phyloP scores from a whole-genome alignment of 2,888 invertebrate genomes.

The Xanthorhoe designata region DNA sequence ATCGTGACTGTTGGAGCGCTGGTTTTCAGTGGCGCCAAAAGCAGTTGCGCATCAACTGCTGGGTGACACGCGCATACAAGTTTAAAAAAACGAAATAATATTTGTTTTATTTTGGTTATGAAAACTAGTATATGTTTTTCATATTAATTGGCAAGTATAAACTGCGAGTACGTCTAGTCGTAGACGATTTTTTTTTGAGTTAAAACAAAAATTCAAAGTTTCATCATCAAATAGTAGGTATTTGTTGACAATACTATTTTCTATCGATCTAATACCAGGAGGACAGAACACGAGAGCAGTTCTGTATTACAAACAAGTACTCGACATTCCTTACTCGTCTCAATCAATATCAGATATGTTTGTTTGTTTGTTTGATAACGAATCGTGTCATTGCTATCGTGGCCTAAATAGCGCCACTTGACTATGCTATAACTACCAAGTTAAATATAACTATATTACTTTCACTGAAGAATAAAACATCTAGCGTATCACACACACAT shows the following conservation, averaged over 20 bases:
- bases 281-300: not conserved
- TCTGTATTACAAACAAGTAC: not conserved
- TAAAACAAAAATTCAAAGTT: not conserved
- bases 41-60: too few relatives aligned
- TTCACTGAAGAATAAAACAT: conserved; percentile 23
- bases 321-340: conserved; percentile 30
- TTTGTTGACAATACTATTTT: not conserved
- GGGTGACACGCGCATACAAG: too few relatives aligned
- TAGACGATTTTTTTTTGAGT: not conserved
- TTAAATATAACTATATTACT: conserved; percentile 22
- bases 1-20: too few relatives aligned
- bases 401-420: conserved; percentile 62
- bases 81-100: too few relatives aligned
- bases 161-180: too few relatives aligned
- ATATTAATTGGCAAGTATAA: too few relatives aligned
- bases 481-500: too few relatives aligned
- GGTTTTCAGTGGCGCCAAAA: too few relatives aligned
- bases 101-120: too few relatives aligned
- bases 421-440: conserved; percentile 43
- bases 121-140: too few relatives aligned
- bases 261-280: not conserved
- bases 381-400: conserved; percentile 72
- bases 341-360: conserved; percentile 55
- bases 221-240: too few relatives aligned
- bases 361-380: conserved; percentile 73